Evolutionary conservation across 2,113 vertebrate species (phyloP).

Genomic region (Platichthys flesus): DNA sequence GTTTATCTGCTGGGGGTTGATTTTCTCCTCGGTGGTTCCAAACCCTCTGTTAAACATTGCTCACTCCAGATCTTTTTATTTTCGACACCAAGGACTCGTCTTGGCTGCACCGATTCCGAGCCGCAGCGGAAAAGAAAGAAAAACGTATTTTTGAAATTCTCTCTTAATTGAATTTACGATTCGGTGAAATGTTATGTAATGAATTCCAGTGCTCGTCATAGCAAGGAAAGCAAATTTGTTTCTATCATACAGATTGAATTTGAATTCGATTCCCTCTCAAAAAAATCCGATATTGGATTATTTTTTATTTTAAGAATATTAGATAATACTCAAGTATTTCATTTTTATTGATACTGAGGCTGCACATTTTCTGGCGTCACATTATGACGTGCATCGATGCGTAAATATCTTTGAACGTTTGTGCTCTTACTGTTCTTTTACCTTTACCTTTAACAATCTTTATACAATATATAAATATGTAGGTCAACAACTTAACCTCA

Average conservation of each 20-base stretch:
- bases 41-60: neutral
- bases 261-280: neutral
- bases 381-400: no score
- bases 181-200: neutral
- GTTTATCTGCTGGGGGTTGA: neutral
- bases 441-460: neutral
- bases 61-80: neutral
- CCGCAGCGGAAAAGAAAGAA: neutral
- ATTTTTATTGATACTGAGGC: no score
- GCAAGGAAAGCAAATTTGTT: neutral
- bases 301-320: neutral
- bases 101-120: neutral
- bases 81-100: neutral
- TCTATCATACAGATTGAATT: neutral
- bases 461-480: neutral
- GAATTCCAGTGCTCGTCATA: constrained; percentile 2
- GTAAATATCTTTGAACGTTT: no score
- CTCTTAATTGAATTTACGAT: neutral
- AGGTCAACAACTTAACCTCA: neutral
- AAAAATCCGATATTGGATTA: neutral
- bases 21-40: neutral
- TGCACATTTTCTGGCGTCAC: no score
- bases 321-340: neutral
- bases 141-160: neutral
- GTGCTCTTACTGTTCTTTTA: no score